Evolutionary conservation across 2,113 vertebrate genomes (phyloP), one percentile per base, ranked within the genome.

Genomic region (Stigmatopora argus): DNA sequence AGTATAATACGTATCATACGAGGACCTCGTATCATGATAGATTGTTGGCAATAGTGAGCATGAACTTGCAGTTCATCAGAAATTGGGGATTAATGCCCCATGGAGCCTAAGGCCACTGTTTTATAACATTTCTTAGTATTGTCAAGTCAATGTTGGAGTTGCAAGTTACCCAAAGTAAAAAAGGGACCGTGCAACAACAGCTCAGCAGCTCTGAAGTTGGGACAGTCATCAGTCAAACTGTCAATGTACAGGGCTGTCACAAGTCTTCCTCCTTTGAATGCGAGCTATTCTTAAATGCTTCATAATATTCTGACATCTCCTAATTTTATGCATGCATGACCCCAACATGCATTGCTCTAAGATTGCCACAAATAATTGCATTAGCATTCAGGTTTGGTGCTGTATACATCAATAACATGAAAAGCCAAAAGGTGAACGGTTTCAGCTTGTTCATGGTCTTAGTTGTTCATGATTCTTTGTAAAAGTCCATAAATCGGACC

Each of bases 401-500:
- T 31, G 26, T 31, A 31, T 31, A 51, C 7, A 51, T 19, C 19
- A 19, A 51, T 9, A 10, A 46, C 45, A 11, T 13, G n/a, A 19
- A 7, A 51, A 21, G n/a, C 15, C 13, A 15, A 45, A 7, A 46
- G 23, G 41, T 45, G 41, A 3, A 62, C 6, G 60, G 18, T 19
- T 18, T 62, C 38, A 44, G 17, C 18, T 15, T 13, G 61, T 46
- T 62, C 31, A 49, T 15, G 47, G 65, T 67, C 70, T 67, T 46
- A 69, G 57, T 65, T 52, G 71, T 64, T 73, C 70, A 69, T 65
- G 72, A 68, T 71, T 55, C 58, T 18, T 60, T 66, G 58, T 65
- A 78, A 81, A 76, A 62, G 63, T 48, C 53, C 60, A 73, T 63
- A 72, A 80, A 78, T 72, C 59, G 68, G 80, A 85, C 82, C 79